A percentile compares a stretch with the other conserved stretches of the same genome.
phyloP scores from a whole-genome alignment of 1,140 invertebrate genomes.

The Sitophilus oryzae region DNA sequence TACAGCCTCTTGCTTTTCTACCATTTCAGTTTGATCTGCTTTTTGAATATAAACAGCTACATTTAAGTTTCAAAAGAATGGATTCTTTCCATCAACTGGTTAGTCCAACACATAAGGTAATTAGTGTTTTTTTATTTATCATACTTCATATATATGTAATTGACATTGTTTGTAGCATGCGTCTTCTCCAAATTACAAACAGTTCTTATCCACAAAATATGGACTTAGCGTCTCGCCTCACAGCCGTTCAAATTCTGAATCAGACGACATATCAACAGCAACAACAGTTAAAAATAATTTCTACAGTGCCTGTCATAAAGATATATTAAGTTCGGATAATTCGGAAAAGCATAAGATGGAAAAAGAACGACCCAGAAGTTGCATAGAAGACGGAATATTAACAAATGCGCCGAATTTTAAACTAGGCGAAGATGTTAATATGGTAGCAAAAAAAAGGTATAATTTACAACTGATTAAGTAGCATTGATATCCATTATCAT shows the following conservation, averaged over 20 bases:
- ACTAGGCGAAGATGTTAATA: constrained; percentile 51
- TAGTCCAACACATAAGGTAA: constrained; percentile 42
- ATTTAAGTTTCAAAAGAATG: constrained; percentile 67
- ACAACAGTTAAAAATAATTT: too few species aligned
- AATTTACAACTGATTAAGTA: not conserved
- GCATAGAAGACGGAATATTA: constrained; percentile 53
- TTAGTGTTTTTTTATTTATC: not conserved
- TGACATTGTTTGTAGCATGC: constrained; percentile 23
- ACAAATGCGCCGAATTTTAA: constrained; percentile 45
- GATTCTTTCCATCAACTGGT: constrained; percentile 44
- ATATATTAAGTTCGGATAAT: too few species aligned
- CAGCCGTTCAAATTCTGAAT: constrained; percentile 50
- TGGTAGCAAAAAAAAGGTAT: constrained; percentile 55
- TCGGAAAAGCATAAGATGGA: constrained; percentile 46
- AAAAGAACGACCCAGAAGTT: constrained; percentile 61
- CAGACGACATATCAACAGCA: constrained; percentile 33
- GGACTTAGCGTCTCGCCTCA: constrained; percentile 49
- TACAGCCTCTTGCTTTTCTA: constrained; percentile 69
- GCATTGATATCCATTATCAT: too few species aligned
- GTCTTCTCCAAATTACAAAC: constrained; percentile 40
- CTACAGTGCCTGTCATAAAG: too few species aligned
- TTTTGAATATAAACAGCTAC: constrained; percentile 70
- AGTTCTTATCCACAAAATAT: constrained; percentile 52
- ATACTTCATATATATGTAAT: not conserved
- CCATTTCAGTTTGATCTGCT: constrained; percentile 76